Percentiles rank a stretch among this genome's conserved stretches.
Evolutionary conservation across 2,113 vertebrate genomes (phyloP).

Genomic region (Chrysemys picta): DNA sequence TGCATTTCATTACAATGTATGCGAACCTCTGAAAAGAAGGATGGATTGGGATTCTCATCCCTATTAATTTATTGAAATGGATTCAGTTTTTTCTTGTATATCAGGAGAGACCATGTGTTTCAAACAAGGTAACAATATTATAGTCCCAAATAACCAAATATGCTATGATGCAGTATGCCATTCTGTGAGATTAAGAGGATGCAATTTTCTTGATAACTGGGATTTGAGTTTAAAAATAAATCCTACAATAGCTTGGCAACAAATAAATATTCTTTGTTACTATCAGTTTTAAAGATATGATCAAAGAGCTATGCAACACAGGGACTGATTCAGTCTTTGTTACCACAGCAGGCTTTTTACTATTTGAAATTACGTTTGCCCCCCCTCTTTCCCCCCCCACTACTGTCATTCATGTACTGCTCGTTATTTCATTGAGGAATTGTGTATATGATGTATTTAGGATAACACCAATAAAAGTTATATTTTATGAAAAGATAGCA

Average conservation of each 20-base stretch:
- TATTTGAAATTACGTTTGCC: conserved; percentile 52
- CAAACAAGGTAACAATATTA: conserved; percentile 84
- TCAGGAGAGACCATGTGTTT: conserved; percentile 85
- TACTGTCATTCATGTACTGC: conserved; percentile 63
- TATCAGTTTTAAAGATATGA: conserved; percentile 74
- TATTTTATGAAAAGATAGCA: conserved; percentile 72
- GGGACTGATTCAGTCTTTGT: conserved; percentile 70
- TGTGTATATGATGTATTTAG: conserved; percentile 60
- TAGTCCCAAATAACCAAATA: conserved; percentile 81
- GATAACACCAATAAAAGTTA: conserved; percentile 64
- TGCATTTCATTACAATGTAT: conserved; percentile 89
- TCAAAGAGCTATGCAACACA: conserved; percentile 63
- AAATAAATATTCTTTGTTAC: conserved; percentile 79
- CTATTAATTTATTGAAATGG: conserved; percentile 89
- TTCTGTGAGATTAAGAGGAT: conserved; percentile 76
- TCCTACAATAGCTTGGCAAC: conserved; percentile 69
- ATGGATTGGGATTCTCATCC: conserved; percentile 86
- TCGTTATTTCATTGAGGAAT: conserved; percentile 74
- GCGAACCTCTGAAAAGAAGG: conserved; percentile 85
- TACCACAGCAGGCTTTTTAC: conserved; percentile 59
- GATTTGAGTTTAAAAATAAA: conserved; percentile 78
- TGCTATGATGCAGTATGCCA: conserved; percentile 72
- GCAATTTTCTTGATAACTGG: conserved; percentile 77
- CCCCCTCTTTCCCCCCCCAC: background rate
- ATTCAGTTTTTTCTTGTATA: conserved; percentile 84